Evolutionary conservation across 2,797 vertebrate genomes (phyloP), one percentile per base, ranked within the genome.

Genomic region (Myoxocephalus aenaeus): DNA sequence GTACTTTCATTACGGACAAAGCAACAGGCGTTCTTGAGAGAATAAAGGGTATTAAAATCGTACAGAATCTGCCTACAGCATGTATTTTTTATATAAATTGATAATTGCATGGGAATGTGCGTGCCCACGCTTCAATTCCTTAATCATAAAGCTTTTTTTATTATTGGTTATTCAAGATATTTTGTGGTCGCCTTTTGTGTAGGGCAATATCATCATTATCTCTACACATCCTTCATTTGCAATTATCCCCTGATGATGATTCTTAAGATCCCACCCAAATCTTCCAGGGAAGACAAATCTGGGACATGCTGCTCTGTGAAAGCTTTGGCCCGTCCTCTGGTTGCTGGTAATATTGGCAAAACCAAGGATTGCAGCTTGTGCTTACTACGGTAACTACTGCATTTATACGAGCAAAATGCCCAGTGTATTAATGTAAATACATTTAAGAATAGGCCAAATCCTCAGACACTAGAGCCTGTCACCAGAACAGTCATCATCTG

Each of bases 351-450:
- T 42, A 34, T 11, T 34, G 20, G 20, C 2, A 22, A 67, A 38
- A 32, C 51, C 10, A 13, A 46, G 34, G 17, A 65, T 46, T 57
- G 5, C 9, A 29, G 29, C 29, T 56, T 56, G 10, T 46, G 38
- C 36, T 73, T 29, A 29, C 32, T 10, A 10, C 38, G 56, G 42
- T 73, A 46, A 40, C 10, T 56, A 38, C 42, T 75, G 27, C 2
- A 40, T 62, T 54, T 75, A 32, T 25, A 65, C 51, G 40, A 78
- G 6, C 42, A 65, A 56, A 77, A 79, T 58, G 2, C 40, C 51
- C 29, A 5, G 42, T 38, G 27, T 63, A 25, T 71, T 59, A 68
- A 61, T 48, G n/a, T 54, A 59, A 22, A 71, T 59, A 27, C 38
- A 54, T 54, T 22, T 38, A 71, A 66, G 29, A 70, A 73, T 9